Percentiles rank a stretch among this genome's conserved stretches.
These are phyloP conservation scores for Urocyon cinereoargenteus DNA, from an alignment of 2,797 vertebrate genomes.

Conservation along the genomic window DNA sequence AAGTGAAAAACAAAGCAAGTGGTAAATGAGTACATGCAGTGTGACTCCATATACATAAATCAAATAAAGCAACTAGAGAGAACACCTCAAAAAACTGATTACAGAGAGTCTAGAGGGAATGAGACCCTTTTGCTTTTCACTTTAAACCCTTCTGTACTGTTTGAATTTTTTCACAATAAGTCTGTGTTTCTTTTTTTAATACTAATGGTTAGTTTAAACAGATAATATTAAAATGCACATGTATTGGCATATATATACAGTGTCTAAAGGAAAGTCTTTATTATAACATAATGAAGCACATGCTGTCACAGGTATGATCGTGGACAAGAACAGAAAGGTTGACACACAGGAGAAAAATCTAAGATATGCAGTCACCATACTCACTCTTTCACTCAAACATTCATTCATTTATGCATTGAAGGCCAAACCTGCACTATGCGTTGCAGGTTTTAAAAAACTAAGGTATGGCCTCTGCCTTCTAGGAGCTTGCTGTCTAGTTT, in stretches of 20 bases:
- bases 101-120: background rate
- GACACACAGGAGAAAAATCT: background rate
- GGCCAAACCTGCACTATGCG: background rate
- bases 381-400: background rate
- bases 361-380: background rate
- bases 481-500: background rate
- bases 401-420: background rate
- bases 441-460: background rate
- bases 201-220: background rate
- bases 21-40: background rate
- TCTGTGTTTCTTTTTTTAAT: conserved; percentile 22
- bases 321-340: background rate
- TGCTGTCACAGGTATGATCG: background rate
- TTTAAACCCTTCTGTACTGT: background rate
- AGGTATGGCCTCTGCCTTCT: background rate
- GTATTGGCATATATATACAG: background rate
- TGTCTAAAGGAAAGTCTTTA: background rate
- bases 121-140: background rate
- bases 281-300: background rate
- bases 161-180: background rate
- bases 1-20: background rate
- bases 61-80: background rate
- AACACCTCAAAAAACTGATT: background rate
- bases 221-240: background rate
- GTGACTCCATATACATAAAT: background rate